These are phyloP conservation scores for Lycaon pictus DNA, from an alignment of 2,113 vertebrate genomes.

Conservation along the genomic window DNA sequence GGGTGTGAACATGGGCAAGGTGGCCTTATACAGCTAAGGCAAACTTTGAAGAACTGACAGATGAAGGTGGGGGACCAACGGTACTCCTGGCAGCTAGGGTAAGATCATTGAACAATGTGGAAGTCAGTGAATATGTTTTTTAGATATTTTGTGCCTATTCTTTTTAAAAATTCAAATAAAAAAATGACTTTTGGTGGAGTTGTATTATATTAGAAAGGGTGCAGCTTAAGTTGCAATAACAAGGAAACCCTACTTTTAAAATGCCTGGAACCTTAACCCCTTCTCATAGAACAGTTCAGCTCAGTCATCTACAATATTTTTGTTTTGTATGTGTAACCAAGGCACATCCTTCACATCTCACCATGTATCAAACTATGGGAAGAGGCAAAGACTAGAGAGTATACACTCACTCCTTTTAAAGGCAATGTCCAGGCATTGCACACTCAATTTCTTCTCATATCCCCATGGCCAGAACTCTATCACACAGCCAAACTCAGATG, in stretches of 20 bases:
- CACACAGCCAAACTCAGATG: background rate
- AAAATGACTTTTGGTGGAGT: background rate
- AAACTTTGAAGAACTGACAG: background rate
- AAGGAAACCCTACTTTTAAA: background rate
- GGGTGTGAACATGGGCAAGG: background rate
- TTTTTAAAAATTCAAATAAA: slow-evolving; percentile 26
- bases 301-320: background rate
- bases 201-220: background rate
- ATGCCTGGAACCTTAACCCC: background rate
- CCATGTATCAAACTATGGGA: background rate
- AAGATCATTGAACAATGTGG: background rate
- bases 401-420: background rate
- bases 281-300: background rate
- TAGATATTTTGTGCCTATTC: background rate
- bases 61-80: background rate
- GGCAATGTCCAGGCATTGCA: background rate
- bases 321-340: background rate
- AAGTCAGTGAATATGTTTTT: background rate
- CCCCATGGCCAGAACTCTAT: background rate
- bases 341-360: background rate
- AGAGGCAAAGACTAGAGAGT: background rate
- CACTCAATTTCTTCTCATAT: background rate
- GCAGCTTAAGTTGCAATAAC: background rate
- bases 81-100: background rate
- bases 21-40: background rate